Evolutionary conservation across 2,797 vertebrate species (phyloP), one percentile per base, ranked within the genome.

Genomic region (Pteropus rufus): DNA sequence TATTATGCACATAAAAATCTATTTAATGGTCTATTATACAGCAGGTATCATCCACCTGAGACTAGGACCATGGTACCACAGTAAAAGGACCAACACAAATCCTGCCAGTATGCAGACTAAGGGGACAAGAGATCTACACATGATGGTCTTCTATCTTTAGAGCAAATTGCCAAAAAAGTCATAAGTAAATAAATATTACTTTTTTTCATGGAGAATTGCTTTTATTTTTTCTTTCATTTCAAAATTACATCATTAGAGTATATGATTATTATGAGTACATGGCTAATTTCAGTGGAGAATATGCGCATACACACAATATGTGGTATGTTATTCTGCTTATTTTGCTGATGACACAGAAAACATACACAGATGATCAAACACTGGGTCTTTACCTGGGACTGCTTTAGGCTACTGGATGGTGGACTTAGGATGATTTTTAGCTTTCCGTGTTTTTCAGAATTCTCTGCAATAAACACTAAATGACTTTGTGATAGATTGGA

Each of bases 381-480:
- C 7, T 4, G 10, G 8, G 26, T 36, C 56, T 44, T 8, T 15
- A 54, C 7, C 34, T 44, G 34, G 1, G 24, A 18, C 60, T 16
- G 5, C 65, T 26, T 4, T 56, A 26, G 56, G 54, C 5, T 49
- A 15, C 36, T 19, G 36, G 41, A 26, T 39, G 24, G 19, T 31
- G 10, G 80, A 12, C 11, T 31, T 12, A n/a, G 4, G 16, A 9
- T 34, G 46, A 91, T 8, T 89, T 80, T 84, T 81, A 49, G 23
- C 67, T 89, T 44, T 73, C 80, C 41, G n/a, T 19, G 10, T 21
- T 75, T 58, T 89, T 72, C 72, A 52, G 56, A 93, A 72, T 85
- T 95, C 64, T 95, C 58, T 73, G 60, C 41, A 34, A 49, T 69
- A 82, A 95, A 64, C 12, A 67, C 29, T 76, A 34, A 73, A 19